Base-by-base conservation (phyloP, 1,140 invertebrate species). In the Frieseomelitta varia region DNA sequence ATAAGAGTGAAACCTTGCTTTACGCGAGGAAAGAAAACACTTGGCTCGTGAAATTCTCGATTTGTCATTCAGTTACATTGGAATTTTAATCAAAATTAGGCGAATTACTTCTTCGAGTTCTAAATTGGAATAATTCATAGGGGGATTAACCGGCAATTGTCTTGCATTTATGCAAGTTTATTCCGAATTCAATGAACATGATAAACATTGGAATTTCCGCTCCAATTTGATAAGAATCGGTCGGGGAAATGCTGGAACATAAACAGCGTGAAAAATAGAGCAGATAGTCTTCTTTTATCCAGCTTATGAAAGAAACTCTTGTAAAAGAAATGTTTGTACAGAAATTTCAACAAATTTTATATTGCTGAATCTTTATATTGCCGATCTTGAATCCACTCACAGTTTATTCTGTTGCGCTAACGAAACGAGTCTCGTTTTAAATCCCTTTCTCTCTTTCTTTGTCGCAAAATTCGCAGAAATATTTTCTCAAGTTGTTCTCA, bases 211-310 rank as follows among this genome's bases (percentile, higher is more conserved):
- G 27, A 74, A 55, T 55, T 74, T 55, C 72, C 51, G 51, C 21
- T 74, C 51, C 10, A 74, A 30, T 74, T 55, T 55, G 72, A 74
- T 74, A 74, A 74, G 4, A 21, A 53, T 74, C 72, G 15, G 8
- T 0, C 14, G 47, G 24, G 6, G n/a, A n/a, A 30, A 51, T 15
- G 19, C 1, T n/a, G 19, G 2, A 47, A 71, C 4, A 72, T 72
- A 47, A 72, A 24, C 4, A 69, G 67, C 21, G 34, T 39, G 24
- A 27, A 27, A 72, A 17, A 53, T 71, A 47, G 8, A 8, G 6
- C 4, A 72, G 21, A 51, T 69, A 47, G 47, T 47, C 24, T 47
- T 47, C 39, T 47, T 8, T n/a, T 17, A 47, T 34, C 65, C n/a
- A 61, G n/a, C 12, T 61, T 4, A n/a, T 4, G 11, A 39, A 39